phyloP scores from a whole-genome alignment of 2,888 invertebrate genomes.

The Netelia fuscicornis region DNA sequence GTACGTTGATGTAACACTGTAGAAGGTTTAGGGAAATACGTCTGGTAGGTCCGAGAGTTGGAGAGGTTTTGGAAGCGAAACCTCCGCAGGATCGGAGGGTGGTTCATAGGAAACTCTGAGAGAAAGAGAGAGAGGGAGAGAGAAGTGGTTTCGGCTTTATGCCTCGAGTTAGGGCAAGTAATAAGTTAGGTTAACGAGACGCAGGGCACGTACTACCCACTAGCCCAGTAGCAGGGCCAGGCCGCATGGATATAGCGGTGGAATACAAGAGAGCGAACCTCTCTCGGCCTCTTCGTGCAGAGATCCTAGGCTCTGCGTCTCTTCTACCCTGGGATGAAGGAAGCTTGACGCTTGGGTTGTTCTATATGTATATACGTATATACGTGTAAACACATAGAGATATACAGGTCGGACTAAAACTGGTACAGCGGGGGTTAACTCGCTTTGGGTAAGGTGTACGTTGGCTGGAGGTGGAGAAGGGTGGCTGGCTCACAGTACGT shows the following conservation, averaged over 20 bases:
- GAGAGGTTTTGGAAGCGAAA: constrained; percentile 32
- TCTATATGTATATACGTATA: not conserved
- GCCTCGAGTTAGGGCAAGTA: constrained; percentile 73
- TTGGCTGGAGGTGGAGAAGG: constrained; percentile 66
- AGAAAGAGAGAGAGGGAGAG: constrained; percentile 7
- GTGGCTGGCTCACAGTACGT: constrained; percentile 40
- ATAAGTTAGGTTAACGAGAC: constrained; percentile 76
- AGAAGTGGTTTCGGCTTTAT: constrained; percentile 70
- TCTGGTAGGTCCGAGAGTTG: constrained; percentile 26
- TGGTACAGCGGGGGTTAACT: constrained; percentile 77
- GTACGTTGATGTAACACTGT: constrained; percentile 32
- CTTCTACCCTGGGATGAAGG: constrained; percentile 44
- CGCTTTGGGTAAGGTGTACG: constrained; percentile 78
- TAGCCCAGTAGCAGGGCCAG: constrained; percentile 47
- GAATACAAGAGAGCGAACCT: constrained; percentile 45
- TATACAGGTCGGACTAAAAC: constrained; percentile 73
- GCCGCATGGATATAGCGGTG: constrained; percentile 35
- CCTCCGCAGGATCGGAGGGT: constrained; percentile 11
- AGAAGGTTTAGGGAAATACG: constrained; percentile 30
- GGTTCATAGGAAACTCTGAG: constrained; percentile 17
- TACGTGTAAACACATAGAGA: not conserved
- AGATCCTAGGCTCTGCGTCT: constrained; percentile 37
- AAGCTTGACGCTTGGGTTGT: constrained; percentile 48
- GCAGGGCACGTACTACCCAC: constrained; percentile 69
- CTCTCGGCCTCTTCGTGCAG: constrained; percentile 44